Percentiles rank a stretch among this genome's conserved stretches.
These are phyloP conservation scores for Silurus meridionalis DNA, from an alignment of 2,113 vertebrate species.

Conservation along the genomic window DNA sequence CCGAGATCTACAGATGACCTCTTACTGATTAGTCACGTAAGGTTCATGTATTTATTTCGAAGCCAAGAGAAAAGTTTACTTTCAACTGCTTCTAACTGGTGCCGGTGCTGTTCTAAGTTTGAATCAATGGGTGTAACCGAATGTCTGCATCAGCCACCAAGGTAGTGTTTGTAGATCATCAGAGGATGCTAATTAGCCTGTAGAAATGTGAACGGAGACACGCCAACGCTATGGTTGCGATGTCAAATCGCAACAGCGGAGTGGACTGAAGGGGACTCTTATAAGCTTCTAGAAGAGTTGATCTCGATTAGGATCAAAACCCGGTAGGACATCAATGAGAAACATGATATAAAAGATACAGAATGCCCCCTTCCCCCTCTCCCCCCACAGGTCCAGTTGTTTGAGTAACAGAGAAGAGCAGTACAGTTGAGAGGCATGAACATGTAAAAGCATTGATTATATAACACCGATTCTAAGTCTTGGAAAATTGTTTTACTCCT, in stretches of 20 bases:
- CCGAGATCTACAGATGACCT: background rate
- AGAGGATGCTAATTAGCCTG: slow-evolving; percentile 35
- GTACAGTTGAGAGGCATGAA: background rate
- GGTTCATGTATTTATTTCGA: background rate
- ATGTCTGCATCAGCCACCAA: slow-evolving; percentile 27
- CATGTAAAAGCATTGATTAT: background rate
- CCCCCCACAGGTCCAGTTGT: background rate
- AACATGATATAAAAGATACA: background rate
- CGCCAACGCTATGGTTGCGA: slow-evolving; percentile 25
- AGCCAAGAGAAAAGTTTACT: background rate
- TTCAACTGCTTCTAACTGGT: background rate
- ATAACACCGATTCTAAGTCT: slow-evolving; percentile 7
- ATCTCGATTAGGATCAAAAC: background rate
- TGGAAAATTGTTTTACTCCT: slow-evolving; percentile 52
- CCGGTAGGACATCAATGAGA: background rate
- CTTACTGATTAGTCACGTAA: too few species aligned
- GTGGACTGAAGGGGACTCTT: background rate
- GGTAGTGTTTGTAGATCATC: slow-evolving; percentile 28
- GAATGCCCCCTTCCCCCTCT: background rate
- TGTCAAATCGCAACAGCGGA: slow-evolving; percentile 8
- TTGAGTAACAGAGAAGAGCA: background rate
- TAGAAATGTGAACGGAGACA: slow-evolving; percentile 28
- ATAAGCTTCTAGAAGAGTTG: background rate
- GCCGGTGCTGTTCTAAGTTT: slow-evolving; percentile 16
- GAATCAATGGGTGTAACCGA: slow-evolving; percentile 29